Evolutionary conservation across 2,113 vertebrate genomes (phyloP).

Genomic region (Phalacrocorax pelagicus): DNA sequence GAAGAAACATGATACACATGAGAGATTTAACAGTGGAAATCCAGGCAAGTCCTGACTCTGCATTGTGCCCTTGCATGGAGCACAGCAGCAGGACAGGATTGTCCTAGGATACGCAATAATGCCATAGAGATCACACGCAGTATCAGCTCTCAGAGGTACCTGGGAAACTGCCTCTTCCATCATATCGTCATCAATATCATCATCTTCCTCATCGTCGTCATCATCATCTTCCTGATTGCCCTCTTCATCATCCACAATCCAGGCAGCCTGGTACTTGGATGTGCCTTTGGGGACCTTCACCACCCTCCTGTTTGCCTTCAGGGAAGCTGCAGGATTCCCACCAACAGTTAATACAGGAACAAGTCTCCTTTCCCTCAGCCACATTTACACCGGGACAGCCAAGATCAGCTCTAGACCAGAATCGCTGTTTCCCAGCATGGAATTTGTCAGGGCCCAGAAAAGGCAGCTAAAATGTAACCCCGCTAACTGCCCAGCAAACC

Average conservation of each 20-base stretch:
- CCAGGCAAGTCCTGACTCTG: not conserved
- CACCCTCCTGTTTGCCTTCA: constrained; percentile 72
- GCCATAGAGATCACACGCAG: not conserved
- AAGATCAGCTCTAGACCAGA: not conserved
- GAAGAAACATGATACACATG: rapidly evolving
- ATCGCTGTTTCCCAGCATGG: not conserved
- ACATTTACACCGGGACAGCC: not conserved
- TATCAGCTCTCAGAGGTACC: constrained; percentile 58
- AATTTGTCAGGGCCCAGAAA: not conserved
- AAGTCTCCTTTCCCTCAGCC: not conserved
- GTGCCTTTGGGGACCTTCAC: constrained; percentile 94
- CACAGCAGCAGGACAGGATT: not conserved
- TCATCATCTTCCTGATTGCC: constrained; percentile 72
- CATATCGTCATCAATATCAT: constrained; percentile 70
- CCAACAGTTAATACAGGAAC: not conserved
- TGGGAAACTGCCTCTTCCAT: constrained; percentile 80
- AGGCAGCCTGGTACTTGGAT: constrained; percentile 93
- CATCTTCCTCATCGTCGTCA: constrained; percentile 25
- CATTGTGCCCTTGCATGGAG: not conserved
- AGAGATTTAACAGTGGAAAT: not conserved
- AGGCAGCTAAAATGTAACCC: not conserved
- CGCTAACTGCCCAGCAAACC: not conserved
- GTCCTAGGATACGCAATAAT: not conserved
- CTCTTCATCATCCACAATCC: constrained; percentile 87
- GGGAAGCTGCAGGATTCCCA: constrained; percentile 70